Percentiles rank a stretch among this genome's conserved stretches.
phyloP scores from a whole-genome alignment of 2,113 vertebrate species.

The Triplophysa dalaica region DNA sequence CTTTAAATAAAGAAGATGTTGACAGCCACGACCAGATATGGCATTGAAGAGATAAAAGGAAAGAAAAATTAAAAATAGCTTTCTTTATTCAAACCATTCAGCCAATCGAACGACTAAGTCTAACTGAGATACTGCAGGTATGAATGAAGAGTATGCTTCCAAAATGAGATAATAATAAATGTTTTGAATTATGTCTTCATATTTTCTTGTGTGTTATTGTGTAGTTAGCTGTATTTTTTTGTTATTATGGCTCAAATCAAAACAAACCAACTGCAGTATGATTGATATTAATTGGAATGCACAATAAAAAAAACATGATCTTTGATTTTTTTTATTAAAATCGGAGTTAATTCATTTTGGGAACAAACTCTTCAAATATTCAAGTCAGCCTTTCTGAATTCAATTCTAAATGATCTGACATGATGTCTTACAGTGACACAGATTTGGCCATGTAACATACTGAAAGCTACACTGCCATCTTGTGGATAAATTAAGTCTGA shows the following conservation, averaged over 20 bases:
- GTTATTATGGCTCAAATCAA: too few relatives aligned
- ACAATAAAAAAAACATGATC: too few relatives aligned
- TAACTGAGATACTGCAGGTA: constrained; percentile 50
- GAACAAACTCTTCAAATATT: constrained; percentile 55
- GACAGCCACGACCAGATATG: background rate
- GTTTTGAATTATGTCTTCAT: too few relatives aligned
- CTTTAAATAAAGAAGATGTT: constrained; percentile 25
- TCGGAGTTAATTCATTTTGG: too few relatives aligned
- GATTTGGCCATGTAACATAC: constrained; percentile 44
- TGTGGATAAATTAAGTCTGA: constrained; percentile 48
- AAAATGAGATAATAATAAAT: too few relatives aligned
- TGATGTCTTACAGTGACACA: constrained; percentile 18
- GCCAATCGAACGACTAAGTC: constrained; percentile 16
- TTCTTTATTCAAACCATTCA: background rate
- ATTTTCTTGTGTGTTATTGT: too few relatives aligned
- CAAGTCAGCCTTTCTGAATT: constrained; percentile 58
- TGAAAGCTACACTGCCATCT: constrained; percentile 71
- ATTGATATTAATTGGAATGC: too few relatives aligned
- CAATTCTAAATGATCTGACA: constrained; percentile 57
- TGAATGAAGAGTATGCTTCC: constrained; percentile 46
- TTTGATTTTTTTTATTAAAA: too few relatives aligned
- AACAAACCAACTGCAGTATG: too few relatives aligned
- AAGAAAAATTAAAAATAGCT: constrained; percentile 13
- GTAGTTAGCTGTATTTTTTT: too few relatives aligned
- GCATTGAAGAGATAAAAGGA: constrained; percentile 7